Evolutionary conservation across 1,140 invertebrate species (phyloP), one percentile per base, ranked within the genome.

Genomic region (Pentalonia nigronervosa): DNA sequence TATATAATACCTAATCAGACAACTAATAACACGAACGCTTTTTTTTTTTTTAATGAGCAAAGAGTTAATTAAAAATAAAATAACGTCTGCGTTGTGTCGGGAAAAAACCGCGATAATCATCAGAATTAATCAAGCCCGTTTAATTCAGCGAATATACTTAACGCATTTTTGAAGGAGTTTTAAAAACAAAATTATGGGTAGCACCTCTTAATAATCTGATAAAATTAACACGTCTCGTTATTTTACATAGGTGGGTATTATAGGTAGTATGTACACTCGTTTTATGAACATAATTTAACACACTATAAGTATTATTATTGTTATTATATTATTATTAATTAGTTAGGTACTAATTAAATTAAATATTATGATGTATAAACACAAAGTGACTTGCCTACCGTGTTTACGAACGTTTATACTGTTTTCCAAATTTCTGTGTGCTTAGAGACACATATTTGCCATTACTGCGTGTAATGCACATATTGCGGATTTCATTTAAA

Each of bases 21-120:
- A n/a, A n/a, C 45, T n/a, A 86, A 86, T 86, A 86, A 25, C 11
- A 45, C 20, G 45, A 48, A 47, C 20, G n/a, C 30, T 47, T 86
- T 30, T 86, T n/a, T n/a, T n/a, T 45, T 86, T 48, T 84, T 84
- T 86, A 48, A 86, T n/a, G 84, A 86, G 84, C 11, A 86, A 47
- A 47, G 21, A 86, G 45, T 86, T 86, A 86, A 86, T 48, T 86
- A 86, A 86, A 86, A 84, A 21, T 17, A 47, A 41, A 11, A 17
- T 86, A 48, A 86, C 17, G 83, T 23, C 23, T 41, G 83, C 34
- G 60, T 76, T 11, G 9, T n/a, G 84, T 87, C 25, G 47, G 45
- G 48, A 87, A 87, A 45, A 41, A 84, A 47, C 36, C 9, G 23
- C 83, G 83, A 47, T 47, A 47, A 45, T 25, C 23, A 45, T 86